Evolutionary conservation across 2,888 invertebrate species (phyloP), one percentile per base, ranked within the genome.

Genomic region (Xylota segnis): DNA sequence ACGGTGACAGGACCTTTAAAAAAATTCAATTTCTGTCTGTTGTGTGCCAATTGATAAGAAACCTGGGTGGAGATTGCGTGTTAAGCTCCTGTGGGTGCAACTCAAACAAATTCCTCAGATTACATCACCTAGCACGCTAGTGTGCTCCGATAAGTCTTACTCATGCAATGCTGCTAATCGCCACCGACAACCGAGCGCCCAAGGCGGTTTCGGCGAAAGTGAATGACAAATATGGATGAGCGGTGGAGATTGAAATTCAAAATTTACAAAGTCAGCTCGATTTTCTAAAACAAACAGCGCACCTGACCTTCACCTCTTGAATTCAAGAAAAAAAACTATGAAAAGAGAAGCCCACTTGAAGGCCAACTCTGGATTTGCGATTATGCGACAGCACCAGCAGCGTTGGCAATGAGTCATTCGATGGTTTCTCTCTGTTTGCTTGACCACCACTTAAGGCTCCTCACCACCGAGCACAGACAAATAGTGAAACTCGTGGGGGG

Each of bases 401-500:
- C 16, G 63, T 6, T 27, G 47, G 50, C 18, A 27, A 52, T 75
- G 75, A 75, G 54, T 75, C 75, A 75, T 37, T 56, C 14, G 16
- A 45, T 58, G 63, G 72, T 29, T 6, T 61, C 16, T 45, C 12
- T 56, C 3, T 47, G 43, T 43, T 43, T 52, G 65, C 65, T 50
- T 59, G 37, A 40, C 56, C 34, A 40, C 58, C 45, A 75, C 56
- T 75, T 47, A 40, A 34, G 65, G 75, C 47, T 56, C 34, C 56
- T 37, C 47, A 45, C 47, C n/a, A n/a, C n/a, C n/a, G n/a, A 75
- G 65, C 27, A 58, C 58, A 66, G 34, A 56, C 56, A 66, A n/a
- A 66, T 16, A 65, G 52, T 63, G n/a, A 66, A 72, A 77, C 61
- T 45, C 72, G 71, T 40, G 68, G 68, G 66, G 61, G 56, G 56